phyloP scores from a whole-genome alignment of 1,140 invertebrate genomes.

The Euschistus heros region DNA sequence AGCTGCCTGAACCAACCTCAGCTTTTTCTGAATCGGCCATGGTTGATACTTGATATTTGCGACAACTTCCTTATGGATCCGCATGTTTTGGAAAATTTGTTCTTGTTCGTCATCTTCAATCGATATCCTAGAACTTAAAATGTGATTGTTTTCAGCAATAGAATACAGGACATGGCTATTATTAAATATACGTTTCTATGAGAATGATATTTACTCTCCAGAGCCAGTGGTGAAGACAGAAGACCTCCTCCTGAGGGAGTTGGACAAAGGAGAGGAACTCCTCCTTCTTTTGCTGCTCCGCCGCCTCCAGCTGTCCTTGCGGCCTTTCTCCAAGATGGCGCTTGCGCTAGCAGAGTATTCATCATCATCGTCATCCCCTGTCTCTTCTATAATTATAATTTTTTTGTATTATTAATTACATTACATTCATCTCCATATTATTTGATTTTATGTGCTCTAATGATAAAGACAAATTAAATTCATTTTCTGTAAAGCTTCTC shows the following conservation, averaged over 20 bases:
- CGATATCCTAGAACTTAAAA: slow-evolving; percentile 54
- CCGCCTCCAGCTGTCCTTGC: slow-evolving; percentile 53
- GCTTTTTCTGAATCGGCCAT: slow-evolving; percentile 75
- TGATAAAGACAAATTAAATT: too few species aligned
- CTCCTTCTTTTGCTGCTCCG: slow-evolving; percentile 41
- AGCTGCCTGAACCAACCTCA: slow-evolving; percentile 72
- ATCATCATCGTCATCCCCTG: slow-evolving; percentile 62
- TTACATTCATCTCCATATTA: background rate
- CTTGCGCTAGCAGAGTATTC: slow-evolving; percentile 69
- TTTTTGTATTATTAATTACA: too few species aligned
- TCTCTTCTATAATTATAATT: slow-evolving; percentile 29
- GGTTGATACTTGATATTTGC: slow-evolving; percentile 79
- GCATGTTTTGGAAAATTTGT: slow-evolving; percentile 82
- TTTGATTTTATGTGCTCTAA: background rate
- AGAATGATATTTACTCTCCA: slow-evolving; percentile 54
- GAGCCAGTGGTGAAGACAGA: slow-evolving; percentile 75
- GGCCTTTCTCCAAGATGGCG: slow-evolving; percentile 55
- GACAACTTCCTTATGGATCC: slow-evolving; percentile 86
- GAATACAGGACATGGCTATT: too few species aligned
- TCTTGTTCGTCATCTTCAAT: slow-evolving; percentile 67
- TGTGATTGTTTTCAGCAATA: background rate
- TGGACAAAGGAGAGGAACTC: slow-evolving; percentile 58
- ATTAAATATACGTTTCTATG: background rate
- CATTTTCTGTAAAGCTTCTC: too few species aligned
- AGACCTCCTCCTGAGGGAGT: slow-evolving; percentile 47